These are phyloP conservation scores for Pseudachorutes palmiensis DNA, from an alignment of 1,140 invertebrate species.

Conservation along the genomic window DNA sequence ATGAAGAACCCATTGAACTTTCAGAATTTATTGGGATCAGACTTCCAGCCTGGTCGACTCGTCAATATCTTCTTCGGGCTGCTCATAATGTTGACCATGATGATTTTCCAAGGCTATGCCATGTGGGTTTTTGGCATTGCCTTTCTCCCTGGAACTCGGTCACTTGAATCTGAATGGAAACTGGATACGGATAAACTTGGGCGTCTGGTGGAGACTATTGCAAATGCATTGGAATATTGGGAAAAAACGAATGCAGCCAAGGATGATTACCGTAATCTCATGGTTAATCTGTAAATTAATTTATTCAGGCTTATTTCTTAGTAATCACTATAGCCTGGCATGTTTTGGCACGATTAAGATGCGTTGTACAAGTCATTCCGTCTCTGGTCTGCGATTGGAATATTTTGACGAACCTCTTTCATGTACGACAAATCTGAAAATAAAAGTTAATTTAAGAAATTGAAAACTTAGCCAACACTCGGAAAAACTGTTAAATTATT, in stretches of 20 bases:
- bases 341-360: neutral
- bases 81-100: constrained; percentile 33
- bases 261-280: neutral
- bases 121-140: constrained; percentile 38
- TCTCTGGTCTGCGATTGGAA: constrained; percentile 67
- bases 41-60: constrained; percentile 37
- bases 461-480: too few relatives aligned
- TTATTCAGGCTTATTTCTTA: neutral
- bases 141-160: constrained; percentile 33
- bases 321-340: neutral
- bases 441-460: constrained; percentile 39
- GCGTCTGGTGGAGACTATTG: neutral
- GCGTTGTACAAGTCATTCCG: constrained; percentile 68
- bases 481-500: too few relatives aligned
- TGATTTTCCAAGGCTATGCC: constrained; percentile 33
- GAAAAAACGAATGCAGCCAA: constrained; percentile 10
- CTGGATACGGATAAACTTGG: constrained; percentile 18
- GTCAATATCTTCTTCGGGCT: constrained; percentile 37
- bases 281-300: neutral
- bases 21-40: constrained; percentile 30
- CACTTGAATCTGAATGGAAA: constrained; percentile 22
- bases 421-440: constrained; percentile 60
- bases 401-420: constrained; percentile 66
- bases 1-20: constrained; percentile 30
- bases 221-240: constrained; percentile 31